Evolutionary conservation across 2,113 vertebrate genomes (phyloP).

Genomic region (Seriola quinqueradiata): DNA sequence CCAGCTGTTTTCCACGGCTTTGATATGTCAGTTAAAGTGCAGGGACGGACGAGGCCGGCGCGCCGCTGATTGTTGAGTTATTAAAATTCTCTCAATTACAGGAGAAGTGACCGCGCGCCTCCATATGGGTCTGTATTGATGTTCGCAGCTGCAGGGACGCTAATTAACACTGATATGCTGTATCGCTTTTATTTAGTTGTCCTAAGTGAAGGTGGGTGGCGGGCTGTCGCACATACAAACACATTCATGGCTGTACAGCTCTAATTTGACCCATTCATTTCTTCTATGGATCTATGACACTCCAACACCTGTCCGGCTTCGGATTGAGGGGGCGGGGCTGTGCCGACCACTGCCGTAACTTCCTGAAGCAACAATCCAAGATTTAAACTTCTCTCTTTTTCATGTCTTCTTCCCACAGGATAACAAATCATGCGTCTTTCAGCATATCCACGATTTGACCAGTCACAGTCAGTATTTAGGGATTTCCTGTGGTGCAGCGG

Average conservation of each 20-base stretch:
- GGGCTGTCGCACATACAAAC: neutral
- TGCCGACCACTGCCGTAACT: too few relatives aligned
- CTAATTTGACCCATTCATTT: neutral
- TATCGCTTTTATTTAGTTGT: neutral
- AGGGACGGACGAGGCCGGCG: conserved; percentile 2
- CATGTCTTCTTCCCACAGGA: too few relatives aligned
- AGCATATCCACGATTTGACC: too few relatives aligned
- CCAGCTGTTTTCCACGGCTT: conserved; percentile 46
- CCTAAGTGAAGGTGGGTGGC: neutral
- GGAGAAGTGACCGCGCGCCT: conserved; percentile 4
- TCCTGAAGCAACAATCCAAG: too few relatives aligned
- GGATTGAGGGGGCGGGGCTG: too few relatives aligned
- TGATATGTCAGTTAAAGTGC: conserved; percentile 38
- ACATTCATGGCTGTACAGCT: neutral
- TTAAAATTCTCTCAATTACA: conserved; percentile 36
- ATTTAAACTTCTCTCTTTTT: too few relatives aligned
- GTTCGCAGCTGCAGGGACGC: neutral
- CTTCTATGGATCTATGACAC: neutral
- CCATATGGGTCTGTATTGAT: conserved; percentile 57
- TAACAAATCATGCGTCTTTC: too few relatives aligned
- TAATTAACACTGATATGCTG: conserved; percentile 14
- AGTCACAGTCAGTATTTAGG: too few relatives aligned
- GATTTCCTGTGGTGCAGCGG: too few relatives aligned
- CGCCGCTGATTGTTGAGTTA: conserved; percentile 26
- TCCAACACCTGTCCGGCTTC: too few relatives aligned